Evolutionary conservation across 2,113 vertebrate genomes (phyloP).

Genomic region (Scalopus aquaticus): DNA sequence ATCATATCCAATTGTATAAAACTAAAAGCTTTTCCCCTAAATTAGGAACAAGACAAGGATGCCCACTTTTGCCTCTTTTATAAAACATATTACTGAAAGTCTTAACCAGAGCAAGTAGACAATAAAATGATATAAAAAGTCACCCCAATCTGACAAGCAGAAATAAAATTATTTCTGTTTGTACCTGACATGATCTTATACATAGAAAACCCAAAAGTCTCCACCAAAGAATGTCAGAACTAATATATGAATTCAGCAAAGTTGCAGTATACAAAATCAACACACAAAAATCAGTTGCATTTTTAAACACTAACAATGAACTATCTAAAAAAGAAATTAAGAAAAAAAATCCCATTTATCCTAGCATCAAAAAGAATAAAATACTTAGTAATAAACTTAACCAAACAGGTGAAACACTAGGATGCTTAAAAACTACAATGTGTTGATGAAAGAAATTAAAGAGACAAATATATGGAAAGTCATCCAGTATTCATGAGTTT

Average conservation of each 20-base stretch:
- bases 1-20: not conserved
- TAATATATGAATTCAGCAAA: not conserved
- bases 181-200: not conserved
- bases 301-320: not conserved
- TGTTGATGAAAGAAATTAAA: not conserved
- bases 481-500: not conserved
- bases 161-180: not conserved
- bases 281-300: not conserved
- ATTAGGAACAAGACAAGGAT: not conserved
- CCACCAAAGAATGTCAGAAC: not conserved
- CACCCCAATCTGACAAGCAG: not conserved
- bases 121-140: not conserved
- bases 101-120: not conserved
- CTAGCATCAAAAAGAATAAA: slow-evolving; percentile 17
- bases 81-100: not conserved
- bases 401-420: not conserved
- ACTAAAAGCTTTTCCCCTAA: not conserved
- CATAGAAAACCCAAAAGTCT: not conserved
- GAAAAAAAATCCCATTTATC: not conserved
- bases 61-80: not conserved
- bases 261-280: not conserved
- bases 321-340: not conserved
- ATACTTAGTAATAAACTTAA: not conserved
- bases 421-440: not conserved
- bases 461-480: not conserved